Conservation (phyloP, 1,140 invertebrate genomes). For the Trypoxylus dichotomus region DNA sequence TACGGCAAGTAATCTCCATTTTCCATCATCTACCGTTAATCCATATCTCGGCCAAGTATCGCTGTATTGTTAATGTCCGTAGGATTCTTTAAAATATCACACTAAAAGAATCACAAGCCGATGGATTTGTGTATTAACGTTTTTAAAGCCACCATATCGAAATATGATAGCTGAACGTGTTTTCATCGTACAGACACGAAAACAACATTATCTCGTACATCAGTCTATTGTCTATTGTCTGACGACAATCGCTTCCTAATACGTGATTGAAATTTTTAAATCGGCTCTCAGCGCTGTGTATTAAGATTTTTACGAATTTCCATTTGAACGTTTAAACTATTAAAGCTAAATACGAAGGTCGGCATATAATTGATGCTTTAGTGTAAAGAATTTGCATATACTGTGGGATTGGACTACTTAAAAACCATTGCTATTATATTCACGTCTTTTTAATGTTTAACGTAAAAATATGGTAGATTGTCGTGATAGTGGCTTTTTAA, state of each 20-base stretch:
- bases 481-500: too few relatives aligned
- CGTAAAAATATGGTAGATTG: too few relatives aligned
- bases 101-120: neutral
- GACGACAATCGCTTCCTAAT: constrained; percentile 27
- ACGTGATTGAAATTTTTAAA: constrained; percentile 26
- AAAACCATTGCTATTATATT: too few relatives aligned
- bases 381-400: neutral
- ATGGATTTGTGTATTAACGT: neutral
- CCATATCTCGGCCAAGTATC: neutral
- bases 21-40: neutral
- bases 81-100: neutral
- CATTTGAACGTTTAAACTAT: neutral
- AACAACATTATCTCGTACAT: constrained; percentile 29
- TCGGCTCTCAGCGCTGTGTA: neutral
- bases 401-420: too few relatives aligned
- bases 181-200: constrained; percentile 19
- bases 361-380: neutral
- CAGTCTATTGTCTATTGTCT: constrained; percentile 24
- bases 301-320: neutral
- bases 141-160: neutral
- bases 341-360: neutral
- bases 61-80: neutral
- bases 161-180: constrained; percentile 4
- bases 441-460: too few relatives aligned
- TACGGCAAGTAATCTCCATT: neutral